Evolutionary conservation across 2,797 vertebrate genomes (phyloP), one percentile per base, ranked within the genome.

Genomic region (Enteromius unitaeniatus): DNA sequence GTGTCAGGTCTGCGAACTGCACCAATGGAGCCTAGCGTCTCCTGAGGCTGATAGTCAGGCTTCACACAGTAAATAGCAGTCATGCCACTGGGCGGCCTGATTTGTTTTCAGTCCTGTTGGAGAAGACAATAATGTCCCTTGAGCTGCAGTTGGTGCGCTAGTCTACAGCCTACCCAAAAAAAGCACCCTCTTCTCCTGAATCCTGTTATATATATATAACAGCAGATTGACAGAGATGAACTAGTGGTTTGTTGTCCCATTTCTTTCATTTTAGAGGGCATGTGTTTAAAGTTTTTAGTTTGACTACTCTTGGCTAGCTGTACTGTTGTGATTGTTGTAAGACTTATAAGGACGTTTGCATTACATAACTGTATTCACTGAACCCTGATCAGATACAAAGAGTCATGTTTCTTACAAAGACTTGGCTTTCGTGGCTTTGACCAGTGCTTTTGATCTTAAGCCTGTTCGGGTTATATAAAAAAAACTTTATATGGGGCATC

Each of bases 161-260:
- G 47, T 37, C 58, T 37, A 42, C 34, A 42, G 7, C 40, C 17
- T 3, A 21, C 49, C 45, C 19, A 26, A 23, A 55, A 37, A 80
- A 65, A 74, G n/a, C 55, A 34, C 49, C n/a, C n/a, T 65, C 45
- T 37, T 28, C 68, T 72, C 10, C 55, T 11, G 55, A 23, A 9
- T 58, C 21, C 53, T 58, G 19, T 26, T 37, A 40, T 37, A 37
- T 37, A 37, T 87, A 84, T 37, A 78, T 81, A 84, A 83, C 78
- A 9, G 15, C 69, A 76, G n/a, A 76, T 34, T 26, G 19, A 76
- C 37, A 28, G 13, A 73, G 10, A 45, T 14, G 9, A 11, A 81
- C 19, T 53, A 67, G 42, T n/a, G 72, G 28, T 40, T 42, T 40
- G 9, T 26, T 23, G 10, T 74, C 17, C 2, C 7, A 2, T 53